phyloP scores from a whole-genome alignment of 2,888 invertebrate species.

The Cerceris ruficornis region DNA sequence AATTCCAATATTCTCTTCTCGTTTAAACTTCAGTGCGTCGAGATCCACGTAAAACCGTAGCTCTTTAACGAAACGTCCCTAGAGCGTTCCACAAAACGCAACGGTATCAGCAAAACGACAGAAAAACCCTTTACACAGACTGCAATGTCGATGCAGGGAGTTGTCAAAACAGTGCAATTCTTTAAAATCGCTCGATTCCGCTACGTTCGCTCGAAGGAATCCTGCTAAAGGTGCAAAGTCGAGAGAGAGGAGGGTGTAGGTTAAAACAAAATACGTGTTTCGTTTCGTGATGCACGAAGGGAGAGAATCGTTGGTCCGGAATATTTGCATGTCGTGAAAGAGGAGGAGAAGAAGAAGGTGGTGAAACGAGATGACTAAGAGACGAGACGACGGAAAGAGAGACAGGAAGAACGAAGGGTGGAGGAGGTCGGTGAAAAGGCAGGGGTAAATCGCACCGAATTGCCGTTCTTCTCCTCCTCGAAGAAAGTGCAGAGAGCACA shows the following conservation, averaged over 20 bases:
- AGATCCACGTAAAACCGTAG: too few species aligned
- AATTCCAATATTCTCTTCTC: too few species aligned
- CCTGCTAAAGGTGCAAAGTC: constrained; percentile 26
- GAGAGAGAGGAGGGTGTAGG: constrained; percentile 34
- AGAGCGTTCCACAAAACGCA: too few species aligned
- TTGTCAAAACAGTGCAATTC: background rate
- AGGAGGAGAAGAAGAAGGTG: constrained; percentile 12
- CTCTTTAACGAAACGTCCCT: too few species aligned
- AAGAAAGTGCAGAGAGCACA: constrained; percentile 33
- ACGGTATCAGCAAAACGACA: too few species aligned
- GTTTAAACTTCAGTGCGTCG: too few species aligned
- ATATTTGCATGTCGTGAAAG: constrained; percentile 29
- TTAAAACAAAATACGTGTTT: constrained; percentile 66
- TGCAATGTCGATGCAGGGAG: background rate
- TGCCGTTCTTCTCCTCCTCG: constrained; percentile 22
- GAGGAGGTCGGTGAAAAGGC: constrained; percentile 12
- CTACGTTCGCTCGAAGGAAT: constrained; percentile 5
- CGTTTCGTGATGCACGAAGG: constrained; percentile 49
- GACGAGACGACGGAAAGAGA: background rate
- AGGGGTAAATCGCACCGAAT: constrained; percentile 30
- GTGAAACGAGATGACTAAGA: too few species aligned
- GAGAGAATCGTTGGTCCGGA: constrained; percentile 38
- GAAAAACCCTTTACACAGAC: too few species aligned
- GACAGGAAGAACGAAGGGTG: constrained; percentile 4
- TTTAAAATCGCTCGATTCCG: constrained; percentile 5